Conservation (phyloP, 2,888 invertebrate genomes). For the Coleophora deauratella region DNA sequence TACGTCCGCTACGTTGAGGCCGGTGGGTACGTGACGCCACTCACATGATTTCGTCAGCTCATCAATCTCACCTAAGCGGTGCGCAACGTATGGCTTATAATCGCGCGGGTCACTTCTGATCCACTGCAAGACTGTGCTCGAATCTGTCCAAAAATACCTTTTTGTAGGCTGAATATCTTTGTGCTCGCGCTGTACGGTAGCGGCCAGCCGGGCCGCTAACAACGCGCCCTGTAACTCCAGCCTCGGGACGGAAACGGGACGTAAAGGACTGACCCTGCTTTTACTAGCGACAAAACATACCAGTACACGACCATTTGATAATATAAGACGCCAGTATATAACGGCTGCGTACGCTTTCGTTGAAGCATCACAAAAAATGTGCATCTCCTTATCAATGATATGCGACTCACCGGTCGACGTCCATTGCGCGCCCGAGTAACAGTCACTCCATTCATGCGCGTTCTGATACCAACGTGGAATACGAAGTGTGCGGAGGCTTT, state of each 20-base stretch:
- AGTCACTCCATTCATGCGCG: constrained; percentile 3
- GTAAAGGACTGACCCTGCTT: constrained; percentile 14
- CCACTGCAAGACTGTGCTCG: constrained; percentile 15
- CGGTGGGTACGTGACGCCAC: constrained; percentile 20
- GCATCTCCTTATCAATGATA: constrained; percentile 13
- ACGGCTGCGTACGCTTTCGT: constrained; percentile 20
- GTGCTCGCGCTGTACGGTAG: constrained; percentile 5
- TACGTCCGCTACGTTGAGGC: constrained; percentile 17
- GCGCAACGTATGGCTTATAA: constrained; percentile 13
- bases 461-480: constrained; percentile 11
- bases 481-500: constrained; percentile 2
- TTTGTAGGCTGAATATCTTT: constrained; percentile 1
- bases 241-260: constrained; percentile 13
- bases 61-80: constrained; percentile 13
- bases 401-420: too few species aligned
- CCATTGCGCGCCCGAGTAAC: constrained; percentile 4
- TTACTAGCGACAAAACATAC: constrained; percentile 14
- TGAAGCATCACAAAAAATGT: constrained; percentile 24
- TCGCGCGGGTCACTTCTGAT: constrained; percentile 10
- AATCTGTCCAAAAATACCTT: constrained; percentile 15
- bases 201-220: constrained; percentile 8
- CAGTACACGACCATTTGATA: constrained; percentile 9
- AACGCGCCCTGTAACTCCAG: constrained; percentile 13
- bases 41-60: constrained; percentile 10
- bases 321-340: constrained; percentile 16